These are phyloP conservation scores for Chrysina gloriosa DNA, from an alignment of 2,888 invertebrate genomes.

Conservation along the genomic window DNA sequence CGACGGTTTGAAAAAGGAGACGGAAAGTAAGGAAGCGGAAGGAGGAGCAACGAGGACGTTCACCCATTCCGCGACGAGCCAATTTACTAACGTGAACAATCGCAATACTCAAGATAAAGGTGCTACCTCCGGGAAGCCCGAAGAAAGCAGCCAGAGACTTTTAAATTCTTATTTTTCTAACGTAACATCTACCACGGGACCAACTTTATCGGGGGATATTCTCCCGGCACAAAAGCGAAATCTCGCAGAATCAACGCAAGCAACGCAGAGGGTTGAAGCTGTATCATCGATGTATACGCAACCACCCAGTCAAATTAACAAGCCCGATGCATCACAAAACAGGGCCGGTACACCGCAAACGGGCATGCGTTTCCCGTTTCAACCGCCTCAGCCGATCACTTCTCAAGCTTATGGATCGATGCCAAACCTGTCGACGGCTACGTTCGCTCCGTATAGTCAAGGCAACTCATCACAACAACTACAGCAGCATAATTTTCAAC, in stretches of 20 bases:
- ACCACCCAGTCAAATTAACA: slow-evolving; percentile 4
- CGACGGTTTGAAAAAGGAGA: not conserved
- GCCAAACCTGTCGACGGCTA: slow-evolving; percentile 39
- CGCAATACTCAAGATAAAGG: slow-evolving; percentile 11
- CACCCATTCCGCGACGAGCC: slow-evolving; percentile 49
- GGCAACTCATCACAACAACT: not conserved
- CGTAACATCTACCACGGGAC: not conserved
- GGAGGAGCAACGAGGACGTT: slow-evolving; percentile 20
- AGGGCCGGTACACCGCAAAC: slow-evolving; percentile 5
- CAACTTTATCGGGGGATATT: not conserved
- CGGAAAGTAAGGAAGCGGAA: not conserved
- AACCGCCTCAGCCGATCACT: not conserved
- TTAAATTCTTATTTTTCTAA: slow-evolving; percentile 26
- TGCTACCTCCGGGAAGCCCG: not conserved
- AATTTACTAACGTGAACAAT: slow-evolving; percentile 46
- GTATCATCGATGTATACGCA: not conserved
- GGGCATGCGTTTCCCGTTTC: too few species aligned
- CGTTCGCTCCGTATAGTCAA: not conserved
- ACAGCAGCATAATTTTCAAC: slow-evolving; percentile 18
- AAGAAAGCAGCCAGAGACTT: slow-evolving; percentile 18
- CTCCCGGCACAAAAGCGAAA: not conserved
- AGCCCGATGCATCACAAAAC: slow-evolving; percentile 39
- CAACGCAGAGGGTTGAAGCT: slow-evolving; percentile 1
- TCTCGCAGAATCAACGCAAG: not conserved
- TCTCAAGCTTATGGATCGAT: slow-evolving; percentile 39